Conservation (phyloP, 2,888 invertebrate species). For the Poecilus cupreus region DNA sequence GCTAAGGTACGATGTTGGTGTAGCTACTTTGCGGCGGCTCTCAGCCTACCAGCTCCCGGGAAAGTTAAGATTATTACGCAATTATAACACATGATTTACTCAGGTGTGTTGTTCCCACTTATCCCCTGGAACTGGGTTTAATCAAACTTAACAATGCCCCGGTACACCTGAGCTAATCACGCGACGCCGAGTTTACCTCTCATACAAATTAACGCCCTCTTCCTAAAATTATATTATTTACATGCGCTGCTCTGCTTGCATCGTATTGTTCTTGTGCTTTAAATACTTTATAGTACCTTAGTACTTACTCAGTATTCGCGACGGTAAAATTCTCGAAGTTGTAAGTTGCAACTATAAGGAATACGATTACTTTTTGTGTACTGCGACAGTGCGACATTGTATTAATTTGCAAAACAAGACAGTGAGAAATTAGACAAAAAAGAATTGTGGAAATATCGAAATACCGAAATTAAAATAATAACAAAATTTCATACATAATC, state of each 20-base stretch:
- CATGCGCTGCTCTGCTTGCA: neutral
- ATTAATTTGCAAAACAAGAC: too few species aligned
- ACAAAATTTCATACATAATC: too few species aligned
- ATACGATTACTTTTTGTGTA: too few species aligned
- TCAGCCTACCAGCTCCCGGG: neutral
- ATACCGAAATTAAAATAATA: too few species aligned
- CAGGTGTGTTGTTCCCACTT: slow-evolving; percentile 46
- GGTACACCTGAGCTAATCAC: slow-evolving; percentile 48
- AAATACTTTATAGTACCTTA: too few species aligned
- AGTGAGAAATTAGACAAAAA: too few species aligned
- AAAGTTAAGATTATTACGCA: slow-evolving; percentile 45
- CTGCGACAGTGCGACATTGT: too few species aligned
- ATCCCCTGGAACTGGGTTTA: slow-evolving; percentile 40
- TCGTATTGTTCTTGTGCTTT: neutral
- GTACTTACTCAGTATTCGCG: too few species aligned
- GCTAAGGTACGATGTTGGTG: neutral
- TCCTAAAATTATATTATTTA: neutral
- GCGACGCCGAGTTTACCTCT: neutral
- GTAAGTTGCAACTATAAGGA: too few species aligned
- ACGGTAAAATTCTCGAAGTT: too few species aligned
- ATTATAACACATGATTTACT: slow-evolving; percentile 51
- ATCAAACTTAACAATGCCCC: slow-evolving; percentile 52
- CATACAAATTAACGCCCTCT: slow-evolving; percentile 30
- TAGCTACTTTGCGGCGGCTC: neutral
- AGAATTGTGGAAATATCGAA: too few species aligned